phyloP scores from a whole-genome alignment of 1,140 invertebrate genomes.

The Bombus affinis region DNA sequence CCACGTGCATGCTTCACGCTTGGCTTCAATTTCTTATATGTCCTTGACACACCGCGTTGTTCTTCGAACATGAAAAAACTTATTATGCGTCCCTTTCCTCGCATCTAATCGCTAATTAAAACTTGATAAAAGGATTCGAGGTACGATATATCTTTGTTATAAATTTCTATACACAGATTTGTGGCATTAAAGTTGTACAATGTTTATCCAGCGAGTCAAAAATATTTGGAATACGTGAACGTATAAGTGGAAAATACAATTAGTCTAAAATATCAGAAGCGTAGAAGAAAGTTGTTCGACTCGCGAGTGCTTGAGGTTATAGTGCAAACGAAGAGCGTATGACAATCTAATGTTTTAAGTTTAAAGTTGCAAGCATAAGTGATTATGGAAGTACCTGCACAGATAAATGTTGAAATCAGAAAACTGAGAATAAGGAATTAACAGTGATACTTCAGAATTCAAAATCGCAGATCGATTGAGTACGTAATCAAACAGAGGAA shows the following conservation, averaged over 20 bases:
- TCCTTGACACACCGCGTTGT: conserved; percentile 7
- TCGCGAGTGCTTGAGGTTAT: no score
- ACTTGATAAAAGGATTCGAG: background rate
- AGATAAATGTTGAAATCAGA: background rate
- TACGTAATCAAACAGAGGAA: background rate
- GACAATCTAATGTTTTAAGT: no score
- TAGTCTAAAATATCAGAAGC: background rate
- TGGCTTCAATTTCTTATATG: conserved; percentile 66
- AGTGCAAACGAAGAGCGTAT: no score
- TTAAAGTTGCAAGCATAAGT: background rate
- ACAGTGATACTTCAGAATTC: background rate
- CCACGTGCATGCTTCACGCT: conserved; percentile 63
- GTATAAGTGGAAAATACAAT: background rate
- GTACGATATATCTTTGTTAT: background rate
- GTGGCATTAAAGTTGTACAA: background rate
- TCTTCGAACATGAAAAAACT: conserved; percentile 27
- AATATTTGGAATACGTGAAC: background rate
- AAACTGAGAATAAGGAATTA: background rate
- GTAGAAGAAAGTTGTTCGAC: no score
- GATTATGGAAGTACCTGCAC: background rate
- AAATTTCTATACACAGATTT: background rate
- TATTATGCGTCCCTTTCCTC: background rate
- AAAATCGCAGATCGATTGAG: background rate
- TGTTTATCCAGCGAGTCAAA: background rate
- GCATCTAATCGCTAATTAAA: background rate